A percentile compares a stretch with the other conserved stretches of the same genome.
These are phyloP conservation scores for Mimachlamys varia DNA, from an alignment of 2,888 invertebrate genomes.

Conservation along the genomic window DNA sequence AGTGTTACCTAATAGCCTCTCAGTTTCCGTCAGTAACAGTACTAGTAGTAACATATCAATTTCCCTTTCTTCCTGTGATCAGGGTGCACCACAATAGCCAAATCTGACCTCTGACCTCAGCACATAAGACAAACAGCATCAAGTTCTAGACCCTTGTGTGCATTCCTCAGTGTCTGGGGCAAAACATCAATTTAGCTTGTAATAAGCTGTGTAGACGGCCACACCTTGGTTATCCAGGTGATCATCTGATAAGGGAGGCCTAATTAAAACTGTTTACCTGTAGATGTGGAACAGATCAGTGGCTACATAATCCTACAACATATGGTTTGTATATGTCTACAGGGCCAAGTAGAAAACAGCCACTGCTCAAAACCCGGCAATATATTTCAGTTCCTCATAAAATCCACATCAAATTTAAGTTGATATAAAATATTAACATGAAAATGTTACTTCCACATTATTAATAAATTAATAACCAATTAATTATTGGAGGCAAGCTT, in stretches of 20 bases:
- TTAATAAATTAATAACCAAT: no score
- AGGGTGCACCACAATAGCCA: not conserved
- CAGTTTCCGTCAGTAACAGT: not conserved
- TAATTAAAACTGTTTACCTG: constrained; percentile 27
- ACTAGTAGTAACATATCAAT: not conserved
- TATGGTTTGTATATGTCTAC: not conserved
- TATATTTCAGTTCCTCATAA: no score
- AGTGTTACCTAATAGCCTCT: not conserved
- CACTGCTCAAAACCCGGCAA: no score
- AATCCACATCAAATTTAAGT: no score
- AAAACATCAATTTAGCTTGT: no score
- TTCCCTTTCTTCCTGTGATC: constrained; percentile 17
- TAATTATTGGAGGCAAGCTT: no score
- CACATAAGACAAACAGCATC: not conserved
- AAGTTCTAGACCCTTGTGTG: not conserved
- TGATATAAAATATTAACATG: no score
- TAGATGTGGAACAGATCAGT: not conserved
- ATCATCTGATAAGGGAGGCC: not conserved
- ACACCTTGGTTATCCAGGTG: not conserved
- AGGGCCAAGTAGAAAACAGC: not conserved
- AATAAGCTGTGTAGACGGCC: not conserved
- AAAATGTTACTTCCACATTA: no score
- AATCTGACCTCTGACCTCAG: not conserved
- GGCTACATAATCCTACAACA: not conserved
- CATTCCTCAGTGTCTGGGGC: not conserved